A percentile compares a stretch with the other conserved stretches of the same genome.
phyloP scores from a whole-genome alignment of 2,113 vertebrate species.

The Opisthocomus hoazin region DNA sequence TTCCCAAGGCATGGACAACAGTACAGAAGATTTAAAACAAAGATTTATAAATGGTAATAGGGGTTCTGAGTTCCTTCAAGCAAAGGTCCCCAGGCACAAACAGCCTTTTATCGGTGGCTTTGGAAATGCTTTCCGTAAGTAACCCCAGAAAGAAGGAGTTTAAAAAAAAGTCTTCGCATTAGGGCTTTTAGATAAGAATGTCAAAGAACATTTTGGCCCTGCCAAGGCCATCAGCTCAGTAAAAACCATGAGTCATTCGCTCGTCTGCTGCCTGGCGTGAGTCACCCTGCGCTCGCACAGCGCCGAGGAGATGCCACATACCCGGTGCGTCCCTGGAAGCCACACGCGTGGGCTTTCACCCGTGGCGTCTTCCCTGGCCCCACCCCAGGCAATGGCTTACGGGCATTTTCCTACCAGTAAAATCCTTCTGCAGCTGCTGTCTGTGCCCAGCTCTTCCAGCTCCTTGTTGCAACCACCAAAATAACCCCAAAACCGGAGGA shows the following conservation, averaged over 20 bases:
- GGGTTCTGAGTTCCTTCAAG: not conserved
- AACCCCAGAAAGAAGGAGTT: not conserved
- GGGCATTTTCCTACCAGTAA: not conserved
- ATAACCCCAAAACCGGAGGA: not conserved
- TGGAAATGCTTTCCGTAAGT: not conserved
- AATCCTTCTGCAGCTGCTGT: no score
- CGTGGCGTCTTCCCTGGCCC: accelerated
- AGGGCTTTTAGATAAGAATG: not conserved
- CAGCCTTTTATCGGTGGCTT: not conserved
- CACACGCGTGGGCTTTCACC: not conserved
- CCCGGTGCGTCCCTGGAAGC: accelerated
- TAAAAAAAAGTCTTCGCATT: not conserved
- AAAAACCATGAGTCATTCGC: not conserved
- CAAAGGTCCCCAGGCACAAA: not conserved
- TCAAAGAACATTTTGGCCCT: not conserved
- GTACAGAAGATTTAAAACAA: not conserved
- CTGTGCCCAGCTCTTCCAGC: accelerated
- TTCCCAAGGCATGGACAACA: not conserved
- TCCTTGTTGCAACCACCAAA: not conserved
- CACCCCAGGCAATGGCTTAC: accelerated
- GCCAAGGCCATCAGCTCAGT: not conserved
- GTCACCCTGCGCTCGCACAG: not conserved
- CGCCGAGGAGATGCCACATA: not conserved
- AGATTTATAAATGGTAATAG: not conserved
- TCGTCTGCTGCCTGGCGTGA: not conserved